A percentile compares a stretch with the other conserved stretches of the same genome.
phyloP scores from a whole-genome alignment of 2,113 vertebrate species.

The Nycticryphes semicollaris region DNA sequence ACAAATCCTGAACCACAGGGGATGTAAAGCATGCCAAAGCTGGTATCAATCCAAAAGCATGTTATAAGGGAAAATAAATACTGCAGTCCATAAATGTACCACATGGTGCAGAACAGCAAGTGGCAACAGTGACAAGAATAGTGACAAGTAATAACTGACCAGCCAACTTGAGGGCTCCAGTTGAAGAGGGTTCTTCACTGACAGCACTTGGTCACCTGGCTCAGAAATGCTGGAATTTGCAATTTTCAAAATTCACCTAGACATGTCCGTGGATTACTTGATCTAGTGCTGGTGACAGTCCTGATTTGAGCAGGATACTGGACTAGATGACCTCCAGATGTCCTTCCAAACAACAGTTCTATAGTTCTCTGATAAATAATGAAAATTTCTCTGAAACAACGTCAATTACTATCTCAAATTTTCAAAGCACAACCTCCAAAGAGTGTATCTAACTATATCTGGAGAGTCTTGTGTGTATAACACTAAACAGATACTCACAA shows the following conservation, averaged over 20 bases:
- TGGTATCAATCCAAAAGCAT: constrained; percentile 10
- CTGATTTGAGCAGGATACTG: neutral
- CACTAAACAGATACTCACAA: neutral
- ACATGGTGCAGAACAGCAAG: neutral
- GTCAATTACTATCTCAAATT: neutral
- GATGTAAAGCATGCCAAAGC: constrained; percentile 31
- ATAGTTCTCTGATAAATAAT: neutral
- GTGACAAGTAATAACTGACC: neutral
- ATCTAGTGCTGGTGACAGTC: neutral
- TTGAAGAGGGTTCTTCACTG: neutral
- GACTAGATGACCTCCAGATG: neutral
- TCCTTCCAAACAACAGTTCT: neutral
- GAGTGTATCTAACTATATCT: neutral
- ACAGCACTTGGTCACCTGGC: neutral
- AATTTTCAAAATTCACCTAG: neutral
- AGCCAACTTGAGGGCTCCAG: neutral
- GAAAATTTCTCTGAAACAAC: neutral
- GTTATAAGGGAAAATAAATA: constrained; percentile 45
- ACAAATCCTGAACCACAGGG: constrained; percentile 33
- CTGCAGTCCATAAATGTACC: constrained; percentile 1
- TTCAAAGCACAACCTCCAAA: neutral
- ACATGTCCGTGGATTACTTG: neutral
- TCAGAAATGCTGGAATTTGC: neutral
- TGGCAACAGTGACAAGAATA: neutral
- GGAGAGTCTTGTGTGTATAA: neutral